Evolutionary conservation across 2,888 invertebrate species (phyloP).

Genomic region (Serrognathus titanus): DNA sequence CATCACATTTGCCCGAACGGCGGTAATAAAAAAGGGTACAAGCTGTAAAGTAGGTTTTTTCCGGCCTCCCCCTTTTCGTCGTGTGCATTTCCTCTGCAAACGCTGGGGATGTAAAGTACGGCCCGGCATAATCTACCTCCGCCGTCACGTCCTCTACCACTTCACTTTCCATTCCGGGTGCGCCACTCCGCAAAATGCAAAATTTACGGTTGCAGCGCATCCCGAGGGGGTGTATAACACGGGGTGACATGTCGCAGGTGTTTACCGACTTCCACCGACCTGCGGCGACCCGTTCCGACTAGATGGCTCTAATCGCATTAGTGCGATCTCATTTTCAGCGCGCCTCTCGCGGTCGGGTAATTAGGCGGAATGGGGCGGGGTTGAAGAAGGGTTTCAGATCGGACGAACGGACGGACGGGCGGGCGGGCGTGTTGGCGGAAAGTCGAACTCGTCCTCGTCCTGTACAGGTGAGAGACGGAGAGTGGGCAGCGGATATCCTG

Average conservation of each 20-base stretch:
- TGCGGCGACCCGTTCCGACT: slow-evolving; percentile 15
- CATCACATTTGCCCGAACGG: no score
- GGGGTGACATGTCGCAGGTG: slow-evolving; percentile 47
- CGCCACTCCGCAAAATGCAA: slow-evolving; percentile 39
- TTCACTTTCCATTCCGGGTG: slow-evolving; percentile 45
- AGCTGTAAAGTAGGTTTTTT: no score
- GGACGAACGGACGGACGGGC: not conserved
- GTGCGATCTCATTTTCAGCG: slow-evolving; percentile 41
- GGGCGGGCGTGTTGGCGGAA: not conserved
- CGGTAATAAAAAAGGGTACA: no score
- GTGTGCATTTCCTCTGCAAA: not conserved
- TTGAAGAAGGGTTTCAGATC: not conserved
- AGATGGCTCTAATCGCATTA: slow-evolving; percentile 40
- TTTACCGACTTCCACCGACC: slow-evolving; percentile 28
- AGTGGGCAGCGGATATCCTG: slow-evolving; percentile 25
- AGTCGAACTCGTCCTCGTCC: slow-evolving; percentile 5
- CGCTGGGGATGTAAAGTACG: not conserved
- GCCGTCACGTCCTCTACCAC: slow-evolving; percentile 47
- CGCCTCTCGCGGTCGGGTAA: slow-evolving; percentile 36
- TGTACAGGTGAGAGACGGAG: slow-evolving; percentile 21
- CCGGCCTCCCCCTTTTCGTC: not conserved
- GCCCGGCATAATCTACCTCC: not conserved
- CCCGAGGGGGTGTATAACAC: slow-evolving; percentile 41
- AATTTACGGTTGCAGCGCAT: slow-evolving; percentile 39
- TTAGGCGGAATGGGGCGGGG: slow-evolving; percentile 26